Evolutionary conservation across 2,113 vertebrate species (phyloP).

Genomic region (Uria aalge): DNA sequence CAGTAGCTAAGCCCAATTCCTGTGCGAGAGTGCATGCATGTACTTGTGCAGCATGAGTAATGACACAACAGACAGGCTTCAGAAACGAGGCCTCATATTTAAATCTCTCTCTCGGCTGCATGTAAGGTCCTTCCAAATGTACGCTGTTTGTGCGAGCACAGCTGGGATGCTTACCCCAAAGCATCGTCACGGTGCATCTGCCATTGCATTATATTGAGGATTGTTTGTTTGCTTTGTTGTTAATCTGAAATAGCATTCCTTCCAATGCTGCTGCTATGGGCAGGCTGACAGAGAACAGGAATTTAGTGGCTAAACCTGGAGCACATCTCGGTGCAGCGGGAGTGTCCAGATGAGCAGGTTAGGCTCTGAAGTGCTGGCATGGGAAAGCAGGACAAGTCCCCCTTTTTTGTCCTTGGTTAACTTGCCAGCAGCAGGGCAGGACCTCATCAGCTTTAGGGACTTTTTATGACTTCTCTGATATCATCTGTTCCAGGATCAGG

Average conservation of each 20-base stretch:
- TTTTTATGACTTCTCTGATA: neutral
- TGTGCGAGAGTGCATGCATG: neutral
- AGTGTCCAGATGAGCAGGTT: neutral
- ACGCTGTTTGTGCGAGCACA: accelerated
- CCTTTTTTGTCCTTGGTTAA: neutral
- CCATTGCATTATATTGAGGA: neutral
- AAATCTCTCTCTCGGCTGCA: neutral
- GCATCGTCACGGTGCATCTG: neutral
- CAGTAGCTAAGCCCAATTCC: constrained; percentile 21
- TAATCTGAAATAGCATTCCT: neutral
- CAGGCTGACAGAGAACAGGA: neutral
- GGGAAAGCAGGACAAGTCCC: neutral
- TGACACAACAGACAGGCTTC: constrained; percentile 11
- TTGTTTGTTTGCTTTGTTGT: neutral
- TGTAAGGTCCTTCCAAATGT: neutral
- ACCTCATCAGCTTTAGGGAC: neutral
- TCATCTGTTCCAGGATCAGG: neutral
- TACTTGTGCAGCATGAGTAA: constrained; percentile 34
- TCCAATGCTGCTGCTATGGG: neutral
- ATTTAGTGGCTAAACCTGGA: neutral
- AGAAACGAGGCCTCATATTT: neutral
- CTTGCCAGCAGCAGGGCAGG: neutral
- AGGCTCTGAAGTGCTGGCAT: neutral
- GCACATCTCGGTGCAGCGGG: neutral
- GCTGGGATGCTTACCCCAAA: neutral